Evolutionary conservation across 2,888 invertebrate species (phyloP).

Genomic region (Balanococcus diminutus): DNA sequence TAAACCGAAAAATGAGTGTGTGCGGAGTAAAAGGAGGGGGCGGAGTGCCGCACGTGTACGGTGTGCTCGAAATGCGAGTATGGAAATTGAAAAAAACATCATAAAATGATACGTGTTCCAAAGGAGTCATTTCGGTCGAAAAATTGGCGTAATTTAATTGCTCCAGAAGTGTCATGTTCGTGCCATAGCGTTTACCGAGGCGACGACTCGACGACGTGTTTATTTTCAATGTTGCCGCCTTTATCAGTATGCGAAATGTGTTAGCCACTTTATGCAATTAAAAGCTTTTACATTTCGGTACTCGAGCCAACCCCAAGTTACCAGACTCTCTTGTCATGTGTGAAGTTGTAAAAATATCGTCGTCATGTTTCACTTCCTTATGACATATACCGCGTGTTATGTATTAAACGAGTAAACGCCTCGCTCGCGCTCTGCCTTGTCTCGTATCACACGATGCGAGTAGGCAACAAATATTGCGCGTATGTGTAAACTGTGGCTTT

Average conservation of each 20-base stretch:
- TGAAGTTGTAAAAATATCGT: background rate
- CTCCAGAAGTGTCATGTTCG: background rate
- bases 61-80: background rate
- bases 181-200: background rate
- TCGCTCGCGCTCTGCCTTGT: no score
- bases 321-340: background rate
- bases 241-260: conserved; percentile 27
- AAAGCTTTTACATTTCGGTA: conserved; percentile 14
- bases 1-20: background rate
- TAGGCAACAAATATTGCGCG: conserved; percentile 7
- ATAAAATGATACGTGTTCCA: background rate
- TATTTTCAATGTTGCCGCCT: conserved; percentile 16
- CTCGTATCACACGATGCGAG: no score
- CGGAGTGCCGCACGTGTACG: background rate
- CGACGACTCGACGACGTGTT: conserved; percentile 28
- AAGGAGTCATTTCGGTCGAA: background rate
- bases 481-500: background rate
- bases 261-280: conserved; percentile 23
- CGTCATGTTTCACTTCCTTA: background rate
- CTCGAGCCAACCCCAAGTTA: background rate
- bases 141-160: conserved; percentile 27
- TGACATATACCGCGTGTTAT: conserved; percentile 13
- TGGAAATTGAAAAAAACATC: conserved; percentile 23
- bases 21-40: background rate
- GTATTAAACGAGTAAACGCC: conserved; percentile 7